Base-by-base conservation (phyloP, 2,888 invertebrate species). In the Rutpela maculata region DNA sequence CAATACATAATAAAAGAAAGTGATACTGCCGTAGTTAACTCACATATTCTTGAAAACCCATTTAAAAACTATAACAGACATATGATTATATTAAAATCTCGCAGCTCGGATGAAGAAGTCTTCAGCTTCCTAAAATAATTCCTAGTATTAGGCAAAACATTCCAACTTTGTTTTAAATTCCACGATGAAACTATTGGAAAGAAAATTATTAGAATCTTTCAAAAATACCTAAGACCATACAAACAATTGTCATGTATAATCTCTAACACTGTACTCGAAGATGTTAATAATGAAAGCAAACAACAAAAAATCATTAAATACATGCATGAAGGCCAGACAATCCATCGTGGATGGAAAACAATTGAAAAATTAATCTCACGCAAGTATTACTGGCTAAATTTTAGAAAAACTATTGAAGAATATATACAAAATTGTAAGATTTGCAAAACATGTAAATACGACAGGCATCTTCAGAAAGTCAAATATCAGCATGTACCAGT, bases 401-500 rank as follows among this genome's bases (percentile, higher is more conserved):
- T 73, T 5, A 43, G 50, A 31, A 73, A 57, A 12, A 31, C 43
- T 19, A 11, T 69, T 9, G 35, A 59, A 26, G 35, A 56, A 35
- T 56, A 50, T 15, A 68, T 67, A 7, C 19, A 66, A 43, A 2
- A 19, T 3, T 74, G 74, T 18, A 55, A 60, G 3, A 50, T 31
- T 7, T 69, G 35, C 19, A 56, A 59, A 65, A 38, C 15, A 2
- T 65, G 55, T 19, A 68, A 73, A 63, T 76, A 76, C 9, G 72
- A 74, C 17, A 73, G 74, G 73, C 60, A 67, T 12, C 72, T 67
- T 0, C 10, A n/a, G 2, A 62, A 76, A 35, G 31, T 56, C 9
- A 76, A 72, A 38, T 68, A 72, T 18, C 67, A 68, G 26, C 12
- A 67, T n/a, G 66, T 71, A 1, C 72, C 76, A 19, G 71, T 60